These are phyloP conservation scores for Cheilosia vulpina DNA, from an alignment of 2,888 invertebrate species.

Conservation along the genomic window DNA sequence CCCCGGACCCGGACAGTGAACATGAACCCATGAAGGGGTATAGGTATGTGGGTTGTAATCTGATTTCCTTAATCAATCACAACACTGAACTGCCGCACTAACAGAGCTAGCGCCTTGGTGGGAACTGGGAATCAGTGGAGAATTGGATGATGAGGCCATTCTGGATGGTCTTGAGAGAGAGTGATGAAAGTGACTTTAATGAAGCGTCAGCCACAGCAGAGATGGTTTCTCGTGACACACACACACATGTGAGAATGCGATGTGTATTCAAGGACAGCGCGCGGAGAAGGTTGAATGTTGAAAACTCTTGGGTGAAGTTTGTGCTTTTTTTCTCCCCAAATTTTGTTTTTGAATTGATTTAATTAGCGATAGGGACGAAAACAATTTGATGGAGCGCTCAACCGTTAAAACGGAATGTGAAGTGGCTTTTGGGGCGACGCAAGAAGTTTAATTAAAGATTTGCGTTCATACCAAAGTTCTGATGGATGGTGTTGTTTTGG, in stretches of 20 bases:
- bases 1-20: not conserved
- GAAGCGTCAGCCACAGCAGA: constrained; percentile 24
- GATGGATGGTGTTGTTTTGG: constrained; percentile 45
- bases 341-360: constrained; percentile 62
- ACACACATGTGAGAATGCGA: not conserved
- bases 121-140: constrained; percentile 11
- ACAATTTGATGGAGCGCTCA: constrained; percentile 66
- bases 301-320: constrained; percentile 2
- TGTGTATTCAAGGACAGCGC: constrained; percentile 30
- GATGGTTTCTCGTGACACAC: constrained; percentile 15
- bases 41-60: constrained; percentile 36
- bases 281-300: constrained; percentile 20
- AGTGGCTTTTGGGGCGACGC: constrained; percentile 38
- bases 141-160: constrained; percentile 22
- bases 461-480: constrained; percentile 23
- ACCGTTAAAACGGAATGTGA: constrained; percentile 58
- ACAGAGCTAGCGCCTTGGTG: not conserved
- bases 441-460: constrained; percentile 60
- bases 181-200: constrained; percentile 55
- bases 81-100: constrained; percentile 31
- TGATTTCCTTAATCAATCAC: constrained; percentile 69
- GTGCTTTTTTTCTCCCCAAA: not conserved
- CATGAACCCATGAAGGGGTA: constrained; percentile 10
- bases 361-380: constrained; percentile 60
- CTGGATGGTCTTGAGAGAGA: constrained; percentile 10